Evolutionary conservation across 2,113 vertebrate genomes (phyloP).

Genomic region (Callocephalon fimbriatum): DNA sequence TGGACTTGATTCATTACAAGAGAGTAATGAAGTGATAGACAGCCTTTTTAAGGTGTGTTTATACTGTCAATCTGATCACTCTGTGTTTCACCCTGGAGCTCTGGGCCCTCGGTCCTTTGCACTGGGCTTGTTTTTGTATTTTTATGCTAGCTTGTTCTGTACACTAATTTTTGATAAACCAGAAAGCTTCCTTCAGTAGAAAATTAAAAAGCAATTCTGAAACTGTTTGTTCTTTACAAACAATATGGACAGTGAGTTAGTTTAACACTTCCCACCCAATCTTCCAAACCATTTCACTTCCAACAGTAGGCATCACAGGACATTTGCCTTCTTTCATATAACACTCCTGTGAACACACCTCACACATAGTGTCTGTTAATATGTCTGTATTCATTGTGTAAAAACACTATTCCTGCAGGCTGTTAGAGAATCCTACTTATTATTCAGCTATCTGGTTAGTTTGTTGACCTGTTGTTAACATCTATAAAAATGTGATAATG

Average conservation of each 20-base stretch:
- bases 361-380: not conserved
- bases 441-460: constrained; percentile 23
- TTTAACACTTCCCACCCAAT: not conserved
- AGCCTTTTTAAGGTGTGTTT: not conserved
- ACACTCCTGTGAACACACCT: not conserved
- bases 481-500: constrained; percentile 35
- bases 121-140: not conserved
- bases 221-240: not conserved
- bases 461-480: not conserved
- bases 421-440: not conserved
- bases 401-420: not conserved
- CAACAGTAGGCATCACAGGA: not conserved
- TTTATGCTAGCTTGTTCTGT: not conserved
- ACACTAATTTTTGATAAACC: not conserved
- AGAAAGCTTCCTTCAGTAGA: not conserved
- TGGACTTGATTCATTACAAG: not conserved
- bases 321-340: not conserved
- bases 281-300: not conserved
- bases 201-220: not conserved
- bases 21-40: not conserved
- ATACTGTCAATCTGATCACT: not conserved
- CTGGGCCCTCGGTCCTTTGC: not conserved
- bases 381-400: not conserved
- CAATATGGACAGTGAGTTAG: not conserved
- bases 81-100: not conserved